Percentiles rank a stretch among this genome's conserved stretches.
Conservation (phyloP, 2,888 invertebrate species). For the Gibbula magus region DNA sequence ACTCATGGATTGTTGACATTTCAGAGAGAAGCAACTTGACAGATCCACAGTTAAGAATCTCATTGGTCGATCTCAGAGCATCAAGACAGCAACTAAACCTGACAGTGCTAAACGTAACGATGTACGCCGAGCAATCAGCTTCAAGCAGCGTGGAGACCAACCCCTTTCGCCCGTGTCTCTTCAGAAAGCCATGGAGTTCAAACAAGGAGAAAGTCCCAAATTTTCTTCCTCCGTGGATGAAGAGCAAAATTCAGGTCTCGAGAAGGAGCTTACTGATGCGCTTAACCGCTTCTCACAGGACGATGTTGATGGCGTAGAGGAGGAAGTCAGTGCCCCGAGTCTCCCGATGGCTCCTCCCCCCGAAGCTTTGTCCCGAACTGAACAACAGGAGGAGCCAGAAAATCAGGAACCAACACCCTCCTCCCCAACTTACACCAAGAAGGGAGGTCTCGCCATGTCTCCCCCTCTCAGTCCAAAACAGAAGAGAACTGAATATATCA, state of each 20-base stretch:
- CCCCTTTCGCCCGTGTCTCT: constrained; percentile 51
- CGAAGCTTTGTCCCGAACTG: background rate
- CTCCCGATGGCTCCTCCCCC: constrained; percentile 21
- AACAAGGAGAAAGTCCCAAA: constrained; percentile 53
- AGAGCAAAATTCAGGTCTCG: constrained; percentile 22
- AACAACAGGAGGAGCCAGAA: constrained; percentile 33
- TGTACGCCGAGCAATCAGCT: constrained; percentile 63
- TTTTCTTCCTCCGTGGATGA: constrained; percentile 37
- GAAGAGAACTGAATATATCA: constrained; percentile 56
- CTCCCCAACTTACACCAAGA: constrained; percentile 52
- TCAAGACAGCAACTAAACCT: constrained; percentile 53
- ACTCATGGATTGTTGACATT: background rate
- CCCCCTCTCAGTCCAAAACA: constrained; percentile 60
- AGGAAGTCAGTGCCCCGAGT: background rate
- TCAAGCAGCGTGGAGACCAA: constrained; percentile 52
- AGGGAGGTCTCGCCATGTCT: constrained; percentile 51
- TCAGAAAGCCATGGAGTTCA: constrained; percentile 64
- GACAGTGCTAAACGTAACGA: constrained; percentile 46
- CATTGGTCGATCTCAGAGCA: constrained; percentile 65
- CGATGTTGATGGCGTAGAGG: background rate
- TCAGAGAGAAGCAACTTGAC: constrained; percentile 51
- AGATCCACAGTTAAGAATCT: constrained; percentile 62
- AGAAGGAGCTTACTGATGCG: background rate
- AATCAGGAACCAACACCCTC: constrained; percentile 41
- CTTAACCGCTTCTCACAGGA: constrained; percentile 6